Evolutionary conservation across 1,140 invertebrate genomes (phyloP), one percentile per base, ranked within the genome.

Genomic region (Drosophila saltans): DNA sequence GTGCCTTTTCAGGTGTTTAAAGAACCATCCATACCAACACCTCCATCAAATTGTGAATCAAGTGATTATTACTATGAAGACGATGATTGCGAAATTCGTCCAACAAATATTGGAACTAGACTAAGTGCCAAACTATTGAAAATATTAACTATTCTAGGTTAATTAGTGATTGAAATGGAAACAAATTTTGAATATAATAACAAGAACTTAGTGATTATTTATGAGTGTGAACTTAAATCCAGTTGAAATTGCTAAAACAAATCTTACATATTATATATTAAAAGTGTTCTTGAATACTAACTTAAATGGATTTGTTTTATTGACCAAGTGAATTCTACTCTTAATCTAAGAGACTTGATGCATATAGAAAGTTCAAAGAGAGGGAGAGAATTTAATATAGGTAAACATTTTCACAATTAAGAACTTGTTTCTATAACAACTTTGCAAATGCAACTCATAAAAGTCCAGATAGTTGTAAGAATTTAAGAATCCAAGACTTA

Each of bases 111-210:
- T 5, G 63, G 40, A 21, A 58, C 40, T 21, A 75, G 78, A 43
- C 26, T 84, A 8, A 71, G 57, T 10, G 9, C 36, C 0, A 64
- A 64, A 5, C 43, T 81, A 2, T 26, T 84, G 0, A 85, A 78
- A 58, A 9, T 81, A 24, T 26, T 84, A 0, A 26, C 61, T 6
- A 2, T 40, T 1, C 30, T 69, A 1, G 78, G 78, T 1, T 85
- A 69, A 66, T 11, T 11, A 6, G 5, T 58, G 36, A 26, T 10
- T 52, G 16, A 21, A 36, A 36, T 36, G 3, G 3, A 7, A 36
- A 4, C 33, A 36, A 36, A 36, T 6, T 7, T 36, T 36, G 6
- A 36, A 36, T 1, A 8, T 24, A 1, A 52, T 26, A 10, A 26
- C 1, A n/a, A 16, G 41, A 43, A n/a, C 1, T 4, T 16, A 43